Evolutionary conservation across 2,888 invertebrate species (phyloP), one percentile per base, ranked within the genome.

Genomic region (Tinea trinotella): DNA sequence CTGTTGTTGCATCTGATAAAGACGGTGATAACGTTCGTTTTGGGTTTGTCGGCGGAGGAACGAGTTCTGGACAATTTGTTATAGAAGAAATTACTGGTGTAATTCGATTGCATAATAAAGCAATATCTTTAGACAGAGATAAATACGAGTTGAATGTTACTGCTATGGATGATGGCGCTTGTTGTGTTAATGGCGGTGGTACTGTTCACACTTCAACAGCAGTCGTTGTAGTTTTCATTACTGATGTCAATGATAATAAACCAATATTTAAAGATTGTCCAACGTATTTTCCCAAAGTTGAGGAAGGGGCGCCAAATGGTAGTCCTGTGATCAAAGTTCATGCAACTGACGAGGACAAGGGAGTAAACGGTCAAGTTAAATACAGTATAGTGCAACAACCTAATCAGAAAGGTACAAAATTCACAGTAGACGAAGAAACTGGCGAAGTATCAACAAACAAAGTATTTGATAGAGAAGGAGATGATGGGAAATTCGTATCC

Each of bases 331-430:
- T 96, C 60, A 96, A 96, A 85, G 96, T 94, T 6, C 95, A 95
- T 67, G 98, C 98, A 0, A 95, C 94, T 1, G 98, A 98, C 68
- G 94, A 96, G 78, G 98, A 98, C 71, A 97, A 98, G 79, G 98
- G 98, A 46, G 96, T 96, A 3, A 96, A 96, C 70, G 96, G 96
- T 34, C 96, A 96, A 89, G 95, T 96, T 12, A 96, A 96, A 71
- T 98, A 98, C 78, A 97, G 96, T n/a, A 97, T 98, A 68, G 96
- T 96, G 0, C 97, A 97, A 66, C 97, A 97, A 72, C 96, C 95
- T 0, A 95, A 96, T 88, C 96, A 96, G 70, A 95, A 96, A 80
- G 95, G 97, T 54, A 95, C 96, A 0, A 97, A 97, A 75, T 98
- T 98, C 69, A 95, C 95, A 0, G 97, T 98, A 0, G 96, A 98